Conservation (phyloP, 2,888 invertebrate species). For the Drymonia ruficornis region DNA sequence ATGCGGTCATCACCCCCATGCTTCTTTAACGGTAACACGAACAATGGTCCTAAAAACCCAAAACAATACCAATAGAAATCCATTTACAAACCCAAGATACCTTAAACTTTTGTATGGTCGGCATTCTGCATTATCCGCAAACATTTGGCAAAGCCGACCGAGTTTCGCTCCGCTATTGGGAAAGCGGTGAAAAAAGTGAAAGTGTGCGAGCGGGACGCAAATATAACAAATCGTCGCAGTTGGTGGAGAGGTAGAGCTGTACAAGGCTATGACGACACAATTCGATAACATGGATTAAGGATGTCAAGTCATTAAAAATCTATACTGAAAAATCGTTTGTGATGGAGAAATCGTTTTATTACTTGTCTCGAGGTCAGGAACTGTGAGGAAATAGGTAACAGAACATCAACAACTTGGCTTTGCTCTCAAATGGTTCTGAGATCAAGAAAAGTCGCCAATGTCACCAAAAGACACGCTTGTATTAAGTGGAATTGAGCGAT, state of each 20-base stretch:
- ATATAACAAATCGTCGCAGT: constrained; percentile 20
- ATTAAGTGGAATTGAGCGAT: too few relatives aligned
- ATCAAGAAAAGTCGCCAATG: background rate
- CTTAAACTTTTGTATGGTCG: constrained; percentile 32
- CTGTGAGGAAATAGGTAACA: background rate
- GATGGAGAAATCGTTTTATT: constrained; percentile 9
- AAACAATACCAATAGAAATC: constrained; percentile 50
- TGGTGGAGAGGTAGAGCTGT: constrained; percentile 53
- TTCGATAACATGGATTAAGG: constrained; percentile 39
- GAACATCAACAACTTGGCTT: background rate
- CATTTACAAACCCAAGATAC: constrained; percentile 34
- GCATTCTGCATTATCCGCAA: constrained; percentile 50
- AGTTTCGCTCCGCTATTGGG: constrained; percentile 75
- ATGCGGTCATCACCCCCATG: constrained; percentile 13
- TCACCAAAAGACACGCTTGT: background rate
- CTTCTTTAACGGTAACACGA: constrained; percentile 24
- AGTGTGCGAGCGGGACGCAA: constrained; percentile 62
- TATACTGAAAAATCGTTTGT: constrained; percentile 14
- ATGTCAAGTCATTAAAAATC: constrained; percentile 32
- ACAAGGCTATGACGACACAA: constrained; percentile 46
- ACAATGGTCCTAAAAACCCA: constrained; percentile 38
- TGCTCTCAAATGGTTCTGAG: background rate
- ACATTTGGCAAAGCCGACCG: constrained; percentile 72
- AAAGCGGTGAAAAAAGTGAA: constrained; percentile 80
- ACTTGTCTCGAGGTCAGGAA: background rate